phyloP scores from a whole-genome alignment of 2,888 invertebrate species.

The Melanophora roralis region DNA sequence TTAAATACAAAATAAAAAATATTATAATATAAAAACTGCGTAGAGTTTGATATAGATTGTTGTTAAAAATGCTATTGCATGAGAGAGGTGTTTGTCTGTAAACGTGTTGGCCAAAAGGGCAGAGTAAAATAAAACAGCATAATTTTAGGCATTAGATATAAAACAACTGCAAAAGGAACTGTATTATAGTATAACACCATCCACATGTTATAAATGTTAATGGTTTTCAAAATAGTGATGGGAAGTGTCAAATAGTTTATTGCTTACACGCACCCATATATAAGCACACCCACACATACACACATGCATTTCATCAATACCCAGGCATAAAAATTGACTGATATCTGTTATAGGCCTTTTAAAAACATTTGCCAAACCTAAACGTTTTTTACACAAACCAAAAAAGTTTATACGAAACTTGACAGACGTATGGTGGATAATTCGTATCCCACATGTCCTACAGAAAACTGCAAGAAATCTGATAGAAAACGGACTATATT shows the following conservation, averaged over 20 bases:
- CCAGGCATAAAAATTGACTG: no score
- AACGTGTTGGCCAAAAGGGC: no score
- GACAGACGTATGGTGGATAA: no score
- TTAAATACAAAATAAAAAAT: conserved; percentile 22
- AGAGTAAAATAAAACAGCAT: conserved; percentile 10
- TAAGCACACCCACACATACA: background rate
- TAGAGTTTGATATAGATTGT: conserved; percentile 5
- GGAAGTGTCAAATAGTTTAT: conserved; percentile 16
- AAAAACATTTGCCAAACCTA: no score
- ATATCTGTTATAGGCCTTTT: no score
- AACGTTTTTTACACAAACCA: no score
- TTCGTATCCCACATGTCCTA: no score
- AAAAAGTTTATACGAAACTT: no score
- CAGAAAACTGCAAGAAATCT: no score
- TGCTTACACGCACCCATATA: background rate
- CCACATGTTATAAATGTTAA: background rate
- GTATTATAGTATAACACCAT: background rate
- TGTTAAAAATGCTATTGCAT: background rate
- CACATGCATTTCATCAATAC: background rate
- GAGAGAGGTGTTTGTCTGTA: background rate
- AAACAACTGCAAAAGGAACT: background rate
- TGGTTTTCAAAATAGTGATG: conserved; percentile 32
- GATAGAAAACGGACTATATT: no score
- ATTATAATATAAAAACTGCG: conserved; percentile 35
- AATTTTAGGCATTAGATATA: conserved; percentile 52